phyloP scores from a whole-genome alignment of 2,797 vertebrate genomes.

The Enteromius fasciolatus region DNA sequence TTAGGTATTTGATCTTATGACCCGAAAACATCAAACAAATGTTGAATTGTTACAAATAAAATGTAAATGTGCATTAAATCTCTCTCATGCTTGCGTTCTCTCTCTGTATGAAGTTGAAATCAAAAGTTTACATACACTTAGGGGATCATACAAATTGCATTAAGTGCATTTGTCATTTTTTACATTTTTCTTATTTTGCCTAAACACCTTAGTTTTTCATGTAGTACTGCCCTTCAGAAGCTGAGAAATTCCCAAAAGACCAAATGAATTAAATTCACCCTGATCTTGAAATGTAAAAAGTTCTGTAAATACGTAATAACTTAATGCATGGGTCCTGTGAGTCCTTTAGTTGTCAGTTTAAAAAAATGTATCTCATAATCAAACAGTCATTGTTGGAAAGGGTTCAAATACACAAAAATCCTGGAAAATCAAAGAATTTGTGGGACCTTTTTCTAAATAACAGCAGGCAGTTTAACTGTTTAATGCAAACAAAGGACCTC shows the following conservation, averaged over 20 bases:
- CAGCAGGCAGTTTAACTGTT: too few relatives aligned
- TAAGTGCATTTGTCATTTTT: neutral
- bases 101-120: neutral
- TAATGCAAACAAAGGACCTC: too few relatives aligned
- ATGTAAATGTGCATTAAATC: neutral
- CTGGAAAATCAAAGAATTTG: neutral
- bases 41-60: neutral
- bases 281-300: too few relatives aligned
- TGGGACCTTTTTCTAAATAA: neutral
- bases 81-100: neutral
- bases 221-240: neutral
- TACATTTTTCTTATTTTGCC: too few relatives aligned
- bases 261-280: too few relatives aligned
- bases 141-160: neutral
- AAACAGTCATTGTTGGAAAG: neutral
- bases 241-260: neutral
- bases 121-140: neutral
- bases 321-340: too few relatives aligned
- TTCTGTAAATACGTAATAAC: too few relatives aligned
- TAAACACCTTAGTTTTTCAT: too few relatives aligned
- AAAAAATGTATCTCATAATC: neutral
- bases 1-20: neutral
- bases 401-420: neutral
- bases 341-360: neutral
- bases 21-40: neutral